Evolutionary conservation across 2,113 vertebrate species (phyloP), one percentile per base, ranked within the genome.

Genomic region (Pionites leucogaster): DNA sequence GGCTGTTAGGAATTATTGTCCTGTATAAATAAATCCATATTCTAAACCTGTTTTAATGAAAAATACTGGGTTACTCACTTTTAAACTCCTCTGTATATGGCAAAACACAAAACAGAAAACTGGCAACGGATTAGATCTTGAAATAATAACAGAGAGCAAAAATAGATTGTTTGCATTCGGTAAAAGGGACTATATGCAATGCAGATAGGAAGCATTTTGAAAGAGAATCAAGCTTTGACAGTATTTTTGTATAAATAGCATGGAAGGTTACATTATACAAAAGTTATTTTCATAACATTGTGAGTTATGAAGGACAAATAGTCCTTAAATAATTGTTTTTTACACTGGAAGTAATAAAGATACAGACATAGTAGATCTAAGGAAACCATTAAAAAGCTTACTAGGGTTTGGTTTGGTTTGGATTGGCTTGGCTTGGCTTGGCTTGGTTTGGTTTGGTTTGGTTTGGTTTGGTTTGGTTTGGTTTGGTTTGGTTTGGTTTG

Each of bases 321-420:
- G 4, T 82, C 37, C 37, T 80, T 62, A 39, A 86, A 72, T 64
- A 39, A 25, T 78, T 78, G 18, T 17, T n/a, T 19, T 82, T 92
- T 69, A 57, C 20, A 72, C 6, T 71, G 52, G 23, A 95, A 88
- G 5, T 47, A 79, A 55, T 0, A 62, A 49, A 86, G 29, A 53
- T 41, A 80, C 71, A 77, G 42, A 42, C 7, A 42, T 37, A 52
- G 9, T 16, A 65, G 29, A 55, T 69, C 28, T 52, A 72, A 72
- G 28, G 9, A 90, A 88, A 57, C 7, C 0, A 37, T 69, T 75
- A 55, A 71, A 71, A 79, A 82, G 23, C 1, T 75, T 65, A 37
- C 0, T 0, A 17, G 9, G 4, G 3, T 31, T 17, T 33, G 29
- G 29, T 20, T 20, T 31, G 50, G 50, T 9, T n/a, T n/a, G n/a